Base-by-base conservation (phyloP, 2,888 invertebrate genomes). In the Hirtodrosophila trivittata region DNA sequence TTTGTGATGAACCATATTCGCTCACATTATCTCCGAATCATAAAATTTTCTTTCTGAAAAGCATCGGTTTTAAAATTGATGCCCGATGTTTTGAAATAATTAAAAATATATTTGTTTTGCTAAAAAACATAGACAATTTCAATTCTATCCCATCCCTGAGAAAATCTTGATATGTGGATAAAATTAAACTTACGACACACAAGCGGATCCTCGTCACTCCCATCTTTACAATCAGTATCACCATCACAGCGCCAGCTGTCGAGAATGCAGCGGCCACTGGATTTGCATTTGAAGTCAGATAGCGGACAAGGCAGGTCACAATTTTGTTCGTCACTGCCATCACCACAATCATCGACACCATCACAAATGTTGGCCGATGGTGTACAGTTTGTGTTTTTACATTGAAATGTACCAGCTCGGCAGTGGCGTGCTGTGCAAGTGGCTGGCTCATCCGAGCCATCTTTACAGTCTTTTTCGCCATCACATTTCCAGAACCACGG, bases 161-260 rank as follows among this genome's bases (percentile, higher is more conserved):
- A n/a, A n/a, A n/a, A n/a, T n/a, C n/a, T n/a, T n/a, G n/a, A n/a
- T n/a, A n/a, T n/a, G n/a, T n/a, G n/a, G n/a, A n/a, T n/a, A 5
- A 13, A 35, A 13, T 13, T n/a, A 1, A 10, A 92, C 93, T 92
- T 90, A 94, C 94, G 94, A 89, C 98, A 98, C 88, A 97, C 95
- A 3, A 93, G 92, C 0, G 97, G 95, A 90, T 97, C 96, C 91
- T 98, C 97, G 89, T 99, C 99, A 52, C 96, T 96, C 59, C 96
- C 96, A 90, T 97, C 97, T 88, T 96, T 96, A 86, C 97, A 97
- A 89, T 99, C 98, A 2, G 97, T 95, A 88, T 98, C 98, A 13
- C 97, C 97, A 87, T 98, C 98, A 87, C 97, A 97, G 77, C 95
- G 95, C 97, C 97, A 97, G 68, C 96, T 95, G 59, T 95, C 95